Evolutionary conservation across 2,797 vertebrate species (phyloP).

Genomic region (Pteropus rufus): DNA sequence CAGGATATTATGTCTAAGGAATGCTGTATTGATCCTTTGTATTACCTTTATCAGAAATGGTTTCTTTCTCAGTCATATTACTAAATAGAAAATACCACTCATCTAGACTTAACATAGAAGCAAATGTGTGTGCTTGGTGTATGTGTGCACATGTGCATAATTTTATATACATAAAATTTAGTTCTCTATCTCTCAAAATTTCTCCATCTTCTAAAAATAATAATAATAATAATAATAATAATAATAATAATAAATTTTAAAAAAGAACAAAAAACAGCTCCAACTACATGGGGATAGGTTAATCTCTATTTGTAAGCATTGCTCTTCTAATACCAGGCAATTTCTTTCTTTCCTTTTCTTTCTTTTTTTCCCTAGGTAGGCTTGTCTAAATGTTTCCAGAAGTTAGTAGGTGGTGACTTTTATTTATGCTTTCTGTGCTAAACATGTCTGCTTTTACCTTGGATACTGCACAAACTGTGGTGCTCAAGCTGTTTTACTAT

Average conservation of each 20-base stretch:
- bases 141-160: neutral
- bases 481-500: slow-evolving; percentile 2
- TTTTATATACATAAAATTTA: neutral
- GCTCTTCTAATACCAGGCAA: neutral
- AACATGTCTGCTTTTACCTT: slow-evolving; percentile 13
- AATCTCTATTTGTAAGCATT: slow-evolving; percentile 16
- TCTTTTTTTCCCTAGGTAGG: neutral
- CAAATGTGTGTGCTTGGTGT: neutral
- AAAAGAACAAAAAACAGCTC: neutral
- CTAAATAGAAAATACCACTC: neutral
- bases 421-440: slow-evolving; percentile 33
- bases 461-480: neutral
- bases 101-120: neutral
- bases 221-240: neutral
- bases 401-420: slow-evolving; percentile 52
- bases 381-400: slow-evolving; percentile 51
- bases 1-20: neutral
- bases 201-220: neutral
- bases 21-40: neutral
- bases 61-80: neutral
- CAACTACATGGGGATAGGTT: slow-evolving; percentile 4
- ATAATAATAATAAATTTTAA: neutral
- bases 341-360: neutral
- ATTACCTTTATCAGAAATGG: neutral
- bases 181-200: neutral